Conservation (phyloP, 2,113 vertebrate species). For the Proteles cristata region DNA sequence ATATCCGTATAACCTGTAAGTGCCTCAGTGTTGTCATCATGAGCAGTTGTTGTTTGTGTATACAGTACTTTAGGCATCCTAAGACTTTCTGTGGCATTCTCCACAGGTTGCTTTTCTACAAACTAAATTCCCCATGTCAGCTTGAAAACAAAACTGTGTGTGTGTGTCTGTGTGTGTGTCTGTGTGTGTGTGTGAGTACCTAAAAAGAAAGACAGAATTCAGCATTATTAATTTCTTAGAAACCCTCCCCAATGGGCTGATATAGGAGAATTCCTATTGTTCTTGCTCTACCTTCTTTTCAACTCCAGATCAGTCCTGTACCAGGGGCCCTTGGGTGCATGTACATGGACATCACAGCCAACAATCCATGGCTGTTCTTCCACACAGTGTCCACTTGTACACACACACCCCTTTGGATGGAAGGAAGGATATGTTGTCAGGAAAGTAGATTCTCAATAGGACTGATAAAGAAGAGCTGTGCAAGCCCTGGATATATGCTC, state of each 20-base stretch:
- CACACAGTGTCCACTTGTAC: not conserved
- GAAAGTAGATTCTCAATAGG: too few relatives aligned
- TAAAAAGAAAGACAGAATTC: not conserved
- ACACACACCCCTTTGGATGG: too few relatives aligned
- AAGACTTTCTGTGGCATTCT: slow-evolving; percentile 8
- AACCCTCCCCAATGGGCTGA: not conserved
- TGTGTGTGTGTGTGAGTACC: not conserved
- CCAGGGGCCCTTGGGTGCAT: accelerated
- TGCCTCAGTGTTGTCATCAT: not conserved
- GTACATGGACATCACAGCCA: not conserved
- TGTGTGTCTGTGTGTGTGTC: not conserved
- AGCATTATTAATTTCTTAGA: not conserved
- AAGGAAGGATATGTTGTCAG: accelerated
- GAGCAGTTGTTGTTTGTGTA: not conserved
- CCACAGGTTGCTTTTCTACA: slow-evolving; percentile 37
- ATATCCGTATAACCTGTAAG: not conserved
- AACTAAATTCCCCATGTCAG: slow-evolving; percentile 44
- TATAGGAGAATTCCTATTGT: not conserved
- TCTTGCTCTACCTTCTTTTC: not conserved
- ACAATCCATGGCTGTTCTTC: not conserved
- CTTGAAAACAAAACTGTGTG: not conserved
- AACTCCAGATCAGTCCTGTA: too few relatives aligned
- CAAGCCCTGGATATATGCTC: too few relatives aligned
- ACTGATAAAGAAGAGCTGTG: not conserved
- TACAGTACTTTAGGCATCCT: not conserved